phyloP scores from a whole-genome alignment of 92 coral and sea anemone species.

The Actinostola sp. region DNA sequence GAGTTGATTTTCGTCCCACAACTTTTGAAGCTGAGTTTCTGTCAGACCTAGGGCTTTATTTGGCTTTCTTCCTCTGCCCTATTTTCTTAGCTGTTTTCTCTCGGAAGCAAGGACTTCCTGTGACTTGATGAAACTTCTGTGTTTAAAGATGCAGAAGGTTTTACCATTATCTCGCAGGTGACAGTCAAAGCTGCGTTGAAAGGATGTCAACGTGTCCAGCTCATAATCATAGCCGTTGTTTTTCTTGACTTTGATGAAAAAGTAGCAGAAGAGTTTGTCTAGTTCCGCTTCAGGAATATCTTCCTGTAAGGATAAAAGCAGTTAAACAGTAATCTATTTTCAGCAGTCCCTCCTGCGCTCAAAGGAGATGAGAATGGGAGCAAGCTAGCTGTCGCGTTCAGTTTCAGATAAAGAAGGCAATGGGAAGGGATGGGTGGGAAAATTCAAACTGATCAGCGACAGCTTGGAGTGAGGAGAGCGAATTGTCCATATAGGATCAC shows the following conservation, averaged over 20 bases:
- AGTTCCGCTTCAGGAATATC: slow-evolving; percentile 1
- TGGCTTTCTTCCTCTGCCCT: background rate
- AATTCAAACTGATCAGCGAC: no score
- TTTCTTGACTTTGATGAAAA: slow-evolving; percentile 17
- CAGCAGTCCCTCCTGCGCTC: no score
- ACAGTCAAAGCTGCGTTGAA: slow-evolving; percentile 21
- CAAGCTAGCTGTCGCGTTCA: no score
- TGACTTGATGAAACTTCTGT: background rate
- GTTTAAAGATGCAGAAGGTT: background rate
- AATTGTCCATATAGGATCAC: no score
- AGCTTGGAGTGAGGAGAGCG: no score
- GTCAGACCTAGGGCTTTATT: slow-evolving; percentile 18
- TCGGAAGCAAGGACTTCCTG: slow-evolving; percentile 12
- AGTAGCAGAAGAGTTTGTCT: background rate
- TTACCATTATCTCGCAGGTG: slow-evolving; percentile 22
- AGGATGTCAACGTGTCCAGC: slow-evolving; percentile 3
- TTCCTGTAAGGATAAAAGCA: slow-evolving; percentile 1
- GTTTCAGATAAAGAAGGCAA: no score
- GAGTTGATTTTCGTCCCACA: slow-evolving; percentile 29
- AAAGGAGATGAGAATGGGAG: no score
- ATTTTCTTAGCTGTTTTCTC: slow-evolving; percentile 5
- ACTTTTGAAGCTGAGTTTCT: slow-evolving; percentile 15
- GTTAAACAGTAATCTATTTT: no score
- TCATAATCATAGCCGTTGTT: no score
- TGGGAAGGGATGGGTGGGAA: no score